Conservation (phyloP, 1,140 invertebrate species). For the Doryteuthis pealeii region DNA sequence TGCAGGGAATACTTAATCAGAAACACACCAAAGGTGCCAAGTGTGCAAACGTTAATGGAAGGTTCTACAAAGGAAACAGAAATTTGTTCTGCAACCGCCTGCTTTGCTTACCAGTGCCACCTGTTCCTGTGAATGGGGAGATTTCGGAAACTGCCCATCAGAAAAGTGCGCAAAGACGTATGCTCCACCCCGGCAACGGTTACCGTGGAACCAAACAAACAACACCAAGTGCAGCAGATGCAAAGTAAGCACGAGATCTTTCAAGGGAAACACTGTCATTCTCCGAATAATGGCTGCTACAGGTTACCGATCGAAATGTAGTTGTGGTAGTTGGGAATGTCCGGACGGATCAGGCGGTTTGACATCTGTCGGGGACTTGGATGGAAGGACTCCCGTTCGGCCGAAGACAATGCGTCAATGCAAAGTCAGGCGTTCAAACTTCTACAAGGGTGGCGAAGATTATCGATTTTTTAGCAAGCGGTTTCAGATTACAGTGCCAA, state of each 20-base stretch:
- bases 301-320: slow-evolving; percentile 33
- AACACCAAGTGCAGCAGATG: slow-evolving; percentile 13
- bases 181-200: slow-evolving; percentile 23
- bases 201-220: slow-evolving; percentile 10
- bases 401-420: slow-evolving; percentile 36
- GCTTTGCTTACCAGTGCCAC: slow-evolving; percentile 35
- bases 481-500: slow-evolving; percentile 18
- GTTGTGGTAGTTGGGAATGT: slow-evolving; percentile 36
- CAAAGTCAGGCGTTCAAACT: slow-evolving; percentile 23
- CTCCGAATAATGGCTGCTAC: slow-evolving; percentile 20
- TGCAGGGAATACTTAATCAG: slow-evolving; percentile 10
- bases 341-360: slow-evolving; percentile 20
- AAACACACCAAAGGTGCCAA: slow-evolving; percentile 7
- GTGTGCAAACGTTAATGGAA: slow-evolving; percentile 10
- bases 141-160: slow-evolving; percentile 44
- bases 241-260: slow-evolving; percentile 9
- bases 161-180: slow-evolving; percentile 31
- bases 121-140: slow-evolving; percentile 42
- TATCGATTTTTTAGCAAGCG: slow-evolving; percentile 17
- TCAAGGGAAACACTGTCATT: slow-evolving; percentile 20
- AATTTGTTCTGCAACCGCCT: slow-evolving; percentile 25
- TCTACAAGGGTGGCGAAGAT: slow-evolving; percentile 23
- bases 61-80: slow-evolving; percentile 5
- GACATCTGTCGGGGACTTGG: slow-evolving; percentile 31
- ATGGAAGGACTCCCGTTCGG: neutral